Evolutionary conservation across 1,140 invertebrate genomes (phyloP).

Genomic region (Drosophila lacteicornis): DNA sequence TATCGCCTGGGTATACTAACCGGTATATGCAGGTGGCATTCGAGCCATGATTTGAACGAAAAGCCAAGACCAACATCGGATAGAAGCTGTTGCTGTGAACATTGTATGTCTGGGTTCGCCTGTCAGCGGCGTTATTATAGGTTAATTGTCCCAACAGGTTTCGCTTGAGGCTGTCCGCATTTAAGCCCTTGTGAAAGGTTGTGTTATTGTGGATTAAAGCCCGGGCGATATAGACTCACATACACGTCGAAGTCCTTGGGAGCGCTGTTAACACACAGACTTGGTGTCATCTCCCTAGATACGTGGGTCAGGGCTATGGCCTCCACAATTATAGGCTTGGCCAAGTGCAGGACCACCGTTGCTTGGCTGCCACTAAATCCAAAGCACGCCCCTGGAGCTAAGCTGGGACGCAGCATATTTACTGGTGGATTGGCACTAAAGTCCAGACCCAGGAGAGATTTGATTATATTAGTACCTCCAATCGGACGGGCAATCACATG

Average conservation of each 20-base stretch:
- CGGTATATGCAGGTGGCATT: constrained; percentile 65
- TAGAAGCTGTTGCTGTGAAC: not conserved
- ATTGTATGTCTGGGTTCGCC: constrained; percentile 47
- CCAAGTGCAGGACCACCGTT: constrained; percentile 51
- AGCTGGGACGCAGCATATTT: constrained; percentile 54
- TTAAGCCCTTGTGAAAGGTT: constrained; percentile 29
- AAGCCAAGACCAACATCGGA: constrained; percentile 31
- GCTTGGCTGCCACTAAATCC: constrained; percentile 48
- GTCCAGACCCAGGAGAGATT: constrained; percentile 55
- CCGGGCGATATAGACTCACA: constrained; percentile 31
- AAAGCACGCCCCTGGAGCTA: constrained; percentile 71
- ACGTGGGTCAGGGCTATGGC: constrained; percentile 59
- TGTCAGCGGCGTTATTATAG: constrained; percentile 36
- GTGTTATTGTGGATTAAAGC: not conserved
- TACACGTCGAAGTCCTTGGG: constrained; percentile 73
- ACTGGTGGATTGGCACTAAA: constrained; percentile 70
- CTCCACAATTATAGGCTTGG: constrained; percentile 57
- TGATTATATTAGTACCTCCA: constrained; percentile 36
- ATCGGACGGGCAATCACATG: constrained; percentile 49
- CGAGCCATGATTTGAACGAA: constrained; percentile 58
- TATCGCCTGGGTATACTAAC: constrained; percentile 13
- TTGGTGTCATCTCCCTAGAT: constrained; percentile 61
- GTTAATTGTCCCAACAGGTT: constrained; percentile 33
- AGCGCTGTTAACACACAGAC: constrained; percentile 50
- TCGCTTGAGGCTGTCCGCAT: not conserved